Conservation (phyloP, 2,888 invertebrate genomes). For the Tubulanus polymorphus region DNA sequence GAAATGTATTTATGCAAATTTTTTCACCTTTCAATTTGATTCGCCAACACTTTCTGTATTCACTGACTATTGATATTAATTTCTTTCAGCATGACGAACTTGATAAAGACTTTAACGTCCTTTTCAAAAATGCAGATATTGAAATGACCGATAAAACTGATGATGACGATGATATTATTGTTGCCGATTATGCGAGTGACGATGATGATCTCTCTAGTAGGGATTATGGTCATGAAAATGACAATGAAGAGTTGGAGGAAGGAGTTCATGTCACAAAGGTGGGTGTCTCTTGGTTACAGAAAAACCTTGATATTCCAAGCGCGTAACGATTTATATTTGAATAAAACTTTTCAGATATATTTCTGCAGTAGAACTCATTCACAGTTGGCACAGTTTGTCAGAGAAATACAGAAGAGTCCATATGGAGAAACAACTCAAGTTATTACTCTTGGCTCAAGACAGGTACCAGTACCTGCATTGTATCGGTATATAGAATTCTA, state of each 20-base stretch:
- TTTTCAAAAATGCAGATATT: constrained; percentile 35
- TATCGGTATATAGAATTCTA: too few relatives aligned
- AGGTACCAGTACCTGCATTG: too few relatives aligned
- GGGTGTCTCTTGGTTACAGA: background rate
- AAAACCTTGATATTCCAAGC: too few relatives aligned
- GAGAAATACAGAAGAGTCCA: constrained; percentile 80
- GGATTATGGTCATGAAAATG: constrained; percentile 23
- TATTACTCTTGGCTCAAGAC: constrained; percentile 82
- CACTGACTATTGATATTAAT: too few relatives aligned
- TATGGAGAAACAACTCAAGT: constrained; percentile 68
- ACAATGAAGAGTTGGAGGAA: constrained; percentile 33
- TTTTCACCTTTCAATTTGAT: too few relatives aligned
- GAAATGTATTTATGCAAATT: too few relatives aligned
- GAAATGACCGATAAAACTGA: constrained; percentile 37
- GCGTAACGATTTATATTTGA: background rate
- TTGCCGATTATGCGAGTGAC: constrained; percentile 46
- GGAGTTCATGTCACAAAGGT: constrained; percentile 49
- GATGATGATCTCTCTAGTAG: constrained; percentile 28
- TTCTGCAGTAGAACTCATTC: constrained; percentile 97
- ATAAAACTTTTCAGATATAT: constrained; percentile 62
- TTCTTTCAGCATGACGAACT: constrained; percentile 31
- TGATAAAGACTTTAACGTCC: constrained; percentile 40
- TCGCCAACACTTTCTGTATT: too few relatives aligned
- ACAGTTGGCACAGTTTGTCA: constrained; percentile 90
- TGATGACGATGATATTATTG: constrained; percentile 32